Evolutionary conservation across 1,140 invertebrate genomes (phyloP).

Genomic region (Leptinotarsa texana): DNA sequence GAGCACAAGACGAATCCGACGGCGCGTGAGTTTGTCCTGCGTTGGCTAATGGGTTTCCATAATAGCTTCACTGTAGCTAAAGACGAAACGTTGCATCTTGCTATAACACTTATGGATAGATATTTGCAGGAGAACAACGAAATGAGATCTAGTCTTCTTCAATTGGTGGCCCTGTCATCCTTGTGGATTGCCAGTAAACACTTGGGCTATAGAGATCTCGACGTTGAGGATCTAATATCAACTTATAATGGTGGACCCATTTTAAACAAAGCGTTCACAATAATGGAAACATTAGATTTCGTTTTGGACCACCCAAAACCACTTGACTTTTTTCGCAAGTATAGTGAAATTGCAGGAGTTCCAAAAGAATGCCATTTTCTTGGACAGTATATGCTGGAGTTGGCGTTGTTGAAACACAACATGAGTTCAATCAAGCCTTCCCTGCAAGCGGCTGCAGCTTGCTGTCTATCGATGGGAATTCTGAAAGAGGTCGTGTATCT

Average conservation of each 20-base stretch:
- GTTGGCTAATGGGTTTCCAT: slow-evolving; percentile 95
- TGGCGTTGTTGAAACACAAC: slow-evolving; percentile 81
- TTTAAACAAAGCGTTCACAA: slow-evolving; percentile 75
- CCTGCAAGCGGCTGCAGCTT: slow-evolving; percentile 72
- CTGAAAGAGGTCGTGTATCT: slow-evolving; percentile 52
- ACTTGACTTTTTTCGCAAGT: slow-evolving; percentile 83
- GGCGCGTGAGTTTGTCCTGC: slow-evolving; percentile 87
- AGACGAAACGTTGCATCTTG: slow-evolving; percentile 85
- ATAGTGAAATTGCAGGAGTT: slow-evolving; percentile 66
- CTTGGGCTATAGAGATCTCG: slow-evolving; percentile 91
- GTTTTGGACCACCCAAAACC: slow-evolving; percentile 84
- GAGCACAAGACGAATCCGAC: slow-evolving; percentile 72
- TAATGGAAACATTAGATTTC: slow-evolving; percentile 77
- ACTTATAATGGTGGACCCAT: slow-evolving; percentile 71
- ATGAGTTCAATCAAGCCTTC: slow-evolving; percentile 83
- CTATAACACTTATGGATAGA: slow-evolving; percentile 86
- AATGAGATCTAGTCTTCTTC: slow-evolving; percentile 69
- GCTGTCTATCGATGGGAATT: slow-evolving; percentile 66
- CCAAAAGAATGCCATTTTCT: slow-evolving; percentile 57
- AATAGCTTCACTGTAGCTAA: slow-evolving; percentile 76
- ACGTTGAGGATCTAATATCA: slow-evolving; percentile 87
- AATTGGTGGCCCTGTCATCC: slow-evolving; percentile 88
- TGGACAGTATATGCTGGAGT: slow-evolving; percentile 88
- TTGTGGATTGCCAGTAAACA: slow-evolving; percentile 94
- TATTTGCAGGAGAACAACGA: slow-evolving; percentile 75